These are phyloP conservation scores for Philereme vetulata DNA, from an alignment of 2,888 invertebrate species.

Conservation along the genomic window DNA sequence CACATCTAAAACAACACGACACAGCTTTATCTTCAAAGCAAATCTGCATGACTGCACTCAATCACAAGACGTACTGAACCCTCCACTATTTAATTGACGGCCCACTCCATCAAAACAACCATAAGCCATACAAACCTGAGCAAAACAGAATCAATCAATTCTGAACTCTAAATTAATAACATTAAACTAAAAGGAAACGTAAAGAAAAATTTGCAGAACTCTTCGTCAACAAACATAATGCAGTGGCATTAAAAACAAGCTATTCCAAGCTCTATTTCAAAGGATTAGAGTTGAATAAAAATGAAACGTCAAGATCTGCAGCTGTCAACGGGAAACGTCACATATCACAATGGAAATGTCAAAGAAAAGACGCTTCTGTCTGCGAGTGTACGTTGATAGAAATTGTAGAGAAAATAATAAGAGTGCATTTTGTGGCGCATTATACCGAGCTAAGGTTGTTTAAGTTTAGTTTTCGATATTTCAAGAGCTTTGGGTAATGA, in stretches of 20 bases:
- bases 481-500: too few relatives aligned
- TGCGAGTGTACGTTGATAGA: slow-evolving; percentile 46
- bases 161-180: slow-evolving; percentile 47
- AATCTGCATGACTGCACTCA: slow-evolving; percentile 79
- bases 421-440: slow-evolving; percentile 29
- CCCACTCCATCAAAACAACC: slow-evolving; percentile 79
- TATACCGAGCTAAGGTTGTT: slow-evolving; percentile 1
- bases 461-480: too few relatives aligned
- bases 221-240: slow-evolving; percentile 49
- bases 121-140: slow-evolving; percentile 56
- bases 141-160: slow-evolving; percentile 42
- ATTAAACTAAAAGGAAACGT: slow-evolving; percentile 44
- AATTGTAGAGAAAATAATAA: slow-evolving; percentile 48
- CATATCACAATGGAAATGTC: slow-evolving; percentile 63
- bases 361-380: slow-evolving; percentile 63
- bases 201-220: slow-evolving; percentile 50
- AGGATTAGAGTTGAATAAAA: slow-evolving; percentile 34
- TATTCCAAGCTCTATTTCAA: slow-evolving; percentile 43
- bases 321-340: slow-evolving; percentile 69
- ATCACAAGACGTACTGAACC: slow-evolving; percentile 72
- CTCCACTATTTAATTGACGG: slow-evolving; percentile 79
- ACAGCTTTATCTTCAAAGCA: slow-evolving; percentile 53
- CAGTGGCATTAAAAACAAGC: slow-evolving; percentile 34
- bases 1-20: slow-evolving; percentile 34
- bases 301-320: slow-evolving; percentile 46